Evolutionary conservation across 2,113 vertebrate species (phyloP).

Genomic region (Onychostruthus taczanowskii): DNA sequence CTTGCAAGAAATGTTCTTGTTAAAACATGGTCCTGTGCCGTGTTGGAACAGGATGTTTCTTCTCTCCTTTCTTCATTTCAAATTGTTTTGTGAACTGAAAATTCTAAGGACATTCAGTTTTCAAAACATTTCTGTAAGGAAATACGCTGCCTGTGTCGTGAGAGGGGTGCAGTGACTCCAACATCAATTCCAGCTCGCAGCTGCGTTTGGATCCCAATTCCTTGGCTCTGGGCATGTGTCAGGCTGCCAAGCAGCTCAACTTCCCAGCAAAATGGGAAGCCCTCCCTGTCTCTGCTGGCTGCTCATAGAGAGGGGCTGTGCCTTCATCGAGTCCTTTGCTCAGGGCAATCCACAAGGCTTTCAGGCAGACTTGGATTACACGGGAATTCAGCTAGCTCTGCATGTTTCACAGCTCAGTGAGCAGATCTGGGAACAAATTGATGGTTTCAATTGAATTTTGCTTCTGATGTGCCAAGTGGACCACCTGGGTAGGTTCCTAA

Average conservation of each 20-base stretch:
- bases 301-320: background rate
- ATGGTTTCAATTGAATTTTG: background rate
- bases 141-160: background rate
- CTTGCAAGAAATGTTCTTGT: background rate
- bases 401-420: background rate
- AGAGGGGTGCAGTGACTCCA: background rate
- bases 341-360: accelerated
- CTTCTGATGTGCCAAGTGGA: background rate
- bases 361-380: background rate
- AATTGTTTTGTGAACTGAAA: background rate
- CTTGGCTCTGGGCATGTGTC: background rate
- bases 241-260: background rate
- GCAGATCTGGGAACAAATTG: background rate
- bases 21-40: background rate
- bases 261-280: background rate
- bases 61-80: background rate
- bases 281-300: background rate
- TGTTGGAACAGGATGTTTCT: background rate
- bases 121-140: background rate
- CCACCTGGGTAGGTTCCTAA: background rate
- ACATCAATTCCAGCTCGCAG: background rate
- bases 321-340: background rate
- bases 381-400: background rate
- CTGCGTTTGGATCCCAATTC: background rate
- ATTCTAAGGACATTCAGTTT: background rate